Evolutionary conservation across 2,888 invertebrate species (phyloP).

Genomic region (Keiferia lycopersicella): DNA sequence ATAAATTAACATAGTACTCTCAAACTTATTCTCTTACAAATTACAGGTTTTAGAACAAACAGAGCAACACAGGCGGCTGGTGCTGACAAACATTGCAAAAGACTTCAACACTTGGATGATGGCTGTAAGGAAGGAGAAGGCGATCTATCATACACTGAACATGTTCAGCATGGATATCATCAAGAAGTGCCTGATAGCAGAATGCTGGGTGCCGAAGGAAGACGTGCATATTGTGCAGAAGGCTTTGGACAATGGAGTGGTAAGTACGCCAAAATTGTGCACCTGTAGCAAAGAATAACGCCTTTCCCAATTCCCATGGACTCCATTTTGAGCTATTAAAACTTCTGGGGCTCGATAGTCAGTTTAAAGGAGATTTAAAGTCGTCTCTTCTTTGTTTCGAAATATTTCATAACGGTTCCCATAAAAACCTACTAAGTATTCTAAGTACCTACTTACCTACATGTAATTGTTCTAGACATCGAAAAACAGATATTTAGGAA

Average conservation of each 20-base stretch:
- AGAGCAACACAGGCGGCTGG: slow-evolving; percentile 92
- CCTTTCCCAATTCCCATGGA: no score
- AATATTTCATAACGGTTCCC: no score
- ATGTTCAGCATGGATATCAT: slow-evolving; percentile 95
- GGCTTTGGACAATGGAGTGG: slow-evolving; percentile 91
- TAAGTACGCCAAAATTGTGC: slow-evolving; percentile 47
- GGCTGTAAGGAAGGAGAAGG: slow-evolving; percentile 94
- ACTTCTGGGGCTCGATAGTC: no score
- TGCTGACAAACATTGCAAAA: slow-evolving; percentile 91
- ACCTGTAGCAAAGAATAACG: no score
- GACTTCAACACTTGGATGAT: slow-evolving; percentile 94
- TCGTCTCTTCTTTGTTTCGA: no score
- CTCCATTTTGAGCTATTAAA: no score
- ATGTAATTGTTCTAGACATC: no score
- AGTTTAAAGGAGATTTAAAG: no score
- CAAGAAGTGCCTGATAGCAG: slow-evolving; percentile 93
- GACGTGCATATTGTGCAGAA: slow-evolving; percentile 88
- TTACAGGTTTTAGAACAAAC: slow-evolving; percentile 91
- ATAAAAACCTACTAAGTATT: no score
- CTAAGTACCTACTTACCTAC: no score
- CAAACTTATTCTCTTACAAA: neutral
- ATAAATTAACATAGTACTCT: no score
- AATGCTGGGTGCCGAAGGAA: slow-evolving; percentile 91
- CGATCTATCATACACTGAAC: slow-evolving; percentile 96
- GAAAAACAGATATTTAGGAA: no score